phyloP scores from a whole-genome alignment of 2,113 vertebrate genomes.

The Bubo scandiacus region DNA sequence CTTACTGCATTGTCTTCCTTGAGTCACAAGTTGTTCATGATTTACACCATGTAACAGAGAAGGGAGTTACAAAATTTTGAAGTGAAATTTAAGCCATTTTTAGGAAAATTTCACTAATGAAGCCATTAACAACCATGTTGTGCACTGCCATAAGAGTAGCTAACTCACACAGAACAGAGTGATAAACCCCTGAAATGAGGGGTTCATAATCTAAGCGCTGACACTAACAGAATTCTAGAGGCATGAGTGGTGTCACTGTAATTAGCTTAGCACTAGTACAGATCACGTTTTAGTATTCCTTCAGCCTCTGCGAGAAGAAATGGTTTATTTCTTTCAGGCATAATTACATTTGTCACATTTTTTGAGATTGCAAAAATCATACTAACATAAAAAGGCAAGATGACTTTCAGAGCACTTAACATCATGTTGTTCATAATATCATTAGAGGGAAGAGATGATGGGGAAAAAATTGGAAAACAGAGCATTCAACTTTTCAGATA shows the following conservation, averaged over 20 bases:
- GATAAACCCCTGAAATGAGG: background rate
- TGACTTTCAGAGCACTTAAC: conserved; percentile 18
- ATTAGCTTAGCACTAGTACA: conserved; percentile 9
- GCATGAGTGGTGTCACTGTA: background rate
- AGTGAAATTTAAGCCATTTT: background rate
- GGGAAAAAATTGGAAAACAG: background rate
- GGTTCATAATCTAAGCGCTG: background rate
- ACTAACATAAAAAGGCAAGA: background rate
- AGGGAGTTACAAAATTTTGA: background rate
- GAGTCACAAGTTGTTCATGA: background rate
- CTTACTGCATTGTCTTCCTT: background rate
- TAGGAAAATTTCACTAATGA: background rate
- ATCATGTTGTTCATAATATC: background rate
- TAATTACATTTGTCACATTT: conserved; percentile 36
- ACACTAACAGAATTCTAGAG: background rate
- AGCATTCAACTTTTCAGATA: background rate
- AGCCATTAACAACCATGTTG: background rate
- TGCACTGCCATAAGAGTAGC: background rate
- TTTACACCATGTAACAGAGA: background rate
- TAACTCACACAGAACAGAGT: background rate
- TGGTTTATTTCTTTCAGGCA: conserved; percentile 25
- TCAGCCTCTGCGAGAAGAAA: background rate
- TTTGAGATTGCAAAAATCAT: background rate
- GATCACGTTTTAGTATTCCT: conserved; percentile 2
- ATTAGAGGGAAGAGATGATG: background rate